Conservation (phyloP, 2,113 vertebrate genomes). For the Misgurnus anguillicaudatus region DNA sequence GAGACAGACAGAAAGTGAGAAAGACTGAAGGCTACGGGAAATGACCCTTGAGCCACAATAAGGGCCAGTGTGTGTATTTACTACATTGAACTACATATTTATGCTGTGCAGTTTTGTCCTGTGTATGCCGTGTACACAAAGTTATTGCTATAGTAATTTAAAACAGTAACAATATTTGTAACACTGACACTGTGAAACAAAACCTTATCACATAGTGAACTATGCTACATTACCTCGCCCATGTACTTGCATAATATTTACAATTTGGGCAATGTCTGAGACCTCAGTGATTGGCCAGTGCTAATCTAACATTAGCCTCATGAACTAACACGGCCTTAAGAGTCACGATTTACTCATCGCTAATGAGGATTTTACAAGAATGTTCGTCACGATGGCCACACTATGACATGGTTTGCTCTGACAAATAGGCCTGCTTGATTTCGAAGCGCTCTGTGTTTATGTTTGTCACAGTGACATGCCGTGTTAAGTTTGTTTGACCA, state of each 20-base stretch:
- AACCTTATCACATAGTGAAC: background rate
- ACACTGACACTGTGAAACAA: background rate
- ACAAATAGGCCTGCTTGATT: background rate
- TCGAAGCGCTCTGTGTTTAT: background rate
- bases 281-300: background rate
- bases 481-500: background rate
- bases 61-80: background rate
- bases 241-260: background rate
- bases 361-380: slow-evolving; percentile 23
- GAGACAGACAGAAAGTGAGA: background rate
- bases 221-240: background rate
- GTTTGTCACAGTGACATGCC: background rate
- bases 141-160: background rate
- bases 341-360: slow-evolving; percentile 4
- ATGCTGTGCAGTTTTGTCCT: background rate
- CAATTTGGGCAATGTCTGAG: background rate
- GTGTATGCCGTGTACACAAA: background rate
- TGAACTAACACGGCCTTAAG: background rate
- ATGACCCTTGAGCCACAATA: background rate
- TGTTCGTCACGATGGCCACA: background rate
- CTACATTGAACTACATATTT: background rate
- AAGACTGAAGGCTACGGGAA: slow-evolving; percentile 2
- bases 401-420: background rate
- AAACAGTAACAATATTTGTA: background rate
- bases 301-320: background rate